Evolutionary conservation across 2,113 vertebrate species (phyloP), one percentile per base, ranked within the genome.

Genomic region (Bostrychus sinensis): DNA sequence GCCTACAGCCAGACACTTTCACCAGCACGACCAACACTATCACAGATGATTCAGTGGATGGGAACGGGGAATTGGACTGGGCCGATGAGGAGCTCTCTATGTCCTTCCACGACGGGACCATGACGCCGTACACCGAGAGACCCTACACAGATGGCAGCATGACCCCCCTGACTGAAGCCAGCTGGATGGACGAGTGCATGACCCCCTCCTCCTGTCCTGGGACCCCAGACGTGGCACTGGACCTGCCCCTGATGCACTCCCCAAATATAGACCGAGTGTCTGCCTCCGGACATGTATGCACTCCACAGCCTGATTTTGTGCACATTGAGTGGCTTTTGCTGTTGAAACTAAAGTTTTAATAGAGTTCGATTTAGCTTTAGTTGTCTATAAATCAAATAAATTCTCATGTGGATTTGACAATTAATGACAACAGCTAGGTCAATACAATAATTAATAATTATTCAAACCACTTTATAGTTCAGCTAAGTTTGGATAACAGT

Each of bases 271-370:
- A 96, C 86, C 86, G 95, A 83, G 92, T 98, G 82, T 99, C 96
- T 70, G 94, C 96, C 0, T 96, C 96, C 14, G 93, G 95, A 92
- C 97, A 98, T 89, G 97, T 97, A 98, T 34, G 93, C 77, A 70
- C 58, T n/a, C 54, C 72, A 53, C n/a, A 2, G 16, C n/a, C 37
- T 60, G 65, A 68, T 62, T 71, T 66, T 76, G 28, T 28, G 66
- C 55, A 23, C 30, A 19, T 62, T n/a, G 11, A 5, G 53, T 14
- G 55, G 26, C 45, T 58, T 36, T 42, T 41, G 53, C 30, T 56
- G 60, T 14, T 51, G 13, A 63, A 53, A 37, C 38, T 7, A 30
- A 53, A 10, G 36, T 48, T 38, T 42, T 20, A 3, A 3, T 16
- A 41, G 11, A 25, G 2, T 41, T 38, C 19, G 13, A 53, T 5